Percentiles rank a stretch among this genome's conserved stretches.
phyloP scores from a whole-genome alignment of 2,888 invertebrate genomes.

The Scaptomyza parva region DNA sequence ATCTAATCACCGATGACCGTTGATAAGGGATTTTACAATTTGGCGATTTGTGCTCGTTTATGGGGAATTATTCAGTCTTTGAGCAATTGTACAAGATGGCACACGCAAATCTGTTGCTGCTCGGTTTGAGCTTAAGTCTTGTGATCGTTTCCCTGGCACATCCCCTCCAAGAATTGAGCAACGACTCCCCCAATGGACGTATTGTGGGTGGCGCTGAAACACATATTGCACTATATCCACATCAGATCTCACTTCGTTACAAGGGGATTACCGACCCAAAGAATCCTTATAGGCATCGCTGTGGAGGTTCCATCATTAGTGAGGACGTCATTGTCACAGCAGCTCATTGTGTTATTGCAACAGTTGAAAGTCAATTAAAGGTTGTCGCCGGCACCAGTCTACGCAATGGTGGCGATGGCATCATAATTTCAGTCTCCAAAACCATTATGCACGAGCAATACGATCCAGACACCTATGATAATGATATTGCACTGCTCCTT shows the following conservation, averaged over 20 bases:
- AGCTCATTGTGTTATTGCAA: slow-evolving; percentile 76
- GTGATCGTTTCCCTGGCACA: slow-evolving; percentile 10
- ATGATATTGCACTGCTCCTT: slow-evolving; percentile 86
- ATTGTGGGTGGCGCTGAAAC: slow-evolving; percentile 77
- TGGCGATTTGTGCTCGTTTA: not conserved
- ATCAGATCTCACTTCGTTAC: slow-evolving; percentile 76
- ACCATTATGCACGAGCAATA: slow-evolving; percentile 86
- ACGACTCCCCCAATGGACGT: slow-evolving; percentile 51
- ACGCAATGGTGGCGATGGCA: slow-evolving; percentile 85
- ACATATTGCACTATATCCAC: slow-evolving; percentile 67
- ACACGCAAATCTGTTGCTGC: slow-evolving; percentile 33
- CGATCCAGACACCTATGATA: slow-evolving; percentile 84
- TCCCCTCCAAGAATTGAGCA: slow-evolving; percentile 44
- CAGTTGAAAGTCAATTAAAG: slow-evolving; percentile 55
- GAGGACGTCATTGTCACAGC: slow-evolving; percentile 69
- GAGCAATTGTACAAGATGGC: slow-evolving; percentile 46
- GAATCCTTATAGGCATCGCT: slow-evolving; percentile 64
- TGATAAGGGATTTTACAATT: slow-evolving; percentile 44
- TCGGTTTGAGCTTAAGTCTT: slow-evolving; percentile 23
- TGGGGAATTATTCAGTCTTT: slow-evolving; percentile 33
- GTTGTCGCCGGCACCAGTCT: slow-evolving; percentile 86
- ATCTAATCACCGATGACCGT: slow-evolving; percentile 41
- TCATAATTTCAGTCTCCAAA: slow-evolving; percentile 85
- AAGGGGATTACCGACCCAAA: slow-evolving; percentile 49
- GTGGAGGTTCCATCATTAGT: slow-evolving; percentile 77